phyloP scores from a whole-genome alignment of 2,888 invertebrate genomes.

The Tromatobia lineatoria region DNA sequence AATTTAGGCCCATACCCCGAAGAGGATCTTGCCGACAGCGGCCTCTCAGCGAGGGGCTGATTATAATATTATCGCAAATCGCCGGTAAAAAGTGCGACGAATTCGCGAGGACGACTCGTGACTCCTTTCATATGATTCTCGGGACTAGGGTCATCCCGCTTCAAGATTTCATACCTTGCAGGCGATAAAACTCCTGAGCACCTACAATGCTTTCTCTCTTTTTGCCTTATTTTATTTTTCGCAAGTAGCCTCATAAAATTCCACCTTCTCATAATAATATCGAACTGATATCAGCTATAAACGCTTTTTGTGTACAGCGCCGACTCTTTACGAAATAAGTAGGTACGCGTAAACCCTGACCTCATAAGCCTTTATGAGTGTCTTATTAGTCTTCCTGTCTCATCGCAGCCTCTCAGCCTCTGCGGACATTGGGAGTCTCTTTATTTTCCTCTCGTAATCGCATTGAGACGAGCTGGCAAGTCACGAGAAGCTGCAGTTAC shows the following conservation, averaged over 20 bases:
- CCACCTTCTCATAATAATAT: slow-evolving; percentile 43
- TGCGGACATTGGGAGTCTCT: background rate
- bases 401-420: slow-evolving; percentile 14
- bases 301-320: slow-evolving; percentile 40
- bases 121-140: slow-evolving; percentile 44
- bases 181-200: slow-evolving; percentile 49
- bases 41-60: slow-evolving; percentile 74
- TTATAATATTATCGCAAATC: slow-evolving; percentile 81
- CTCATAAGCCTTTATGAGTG: slow-evolving; percentile 37
- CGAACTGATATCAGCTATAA: slow-evolving; percentile 37
- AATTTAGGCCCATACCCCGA: slow-evolving; percentile 73
- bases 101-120: slow-evolving; percentile 73
- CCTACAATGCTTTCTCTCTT: slow-evolving; percentile 67
- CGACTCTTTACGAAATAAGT: slow-evolving; percentile 55
- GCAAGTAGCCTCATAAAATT: slow-evolving; percentile 50
- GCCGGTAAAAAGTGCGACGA: slow-evolving; percentile 77
- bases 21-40: slow-evolving; percentile 46
- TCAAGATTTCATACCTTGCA: slow-evolving; percentile 42
- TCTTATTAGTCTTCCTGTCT: slow-evolving; percentile 48
- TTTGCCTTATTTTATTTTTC: slow-evolving; percentile 57
- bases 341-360: slow-evolving; percentile 52
- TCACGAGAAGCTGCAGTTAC: slow-evolving; percentile 40
- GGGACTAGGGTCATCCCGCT: slow-evolving; percentile 27
- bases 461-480: slow-evolving; percentile 34
- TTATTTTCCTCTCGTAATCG: slow-evolving; percentile 23